Conservation (phyloP, 2,797 vertebrate species). For the Zenarchopterus dispar region DNA sequence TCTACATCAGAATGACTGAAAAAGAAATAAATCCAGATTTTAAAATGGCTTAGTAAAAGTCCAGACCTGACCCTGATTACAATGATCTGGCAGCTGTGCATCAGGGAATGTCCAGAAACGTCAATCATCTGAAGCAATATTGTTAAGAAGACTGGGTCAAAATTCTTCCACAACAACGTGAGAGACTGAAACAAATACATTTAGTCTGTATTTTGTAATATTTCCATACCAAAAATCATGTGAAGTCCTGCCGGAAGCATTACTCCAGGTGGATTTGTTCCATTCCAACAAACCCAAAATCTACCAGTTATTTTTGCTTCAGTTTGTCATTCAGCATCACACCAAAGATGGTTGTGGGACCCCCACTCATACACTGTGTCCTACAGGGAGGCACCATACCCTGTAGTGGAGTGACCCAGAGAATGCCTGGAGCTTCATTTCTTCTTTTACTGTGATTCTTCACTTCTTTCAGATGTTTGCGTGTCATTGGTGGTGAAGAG, state of each 20-base stretch:
- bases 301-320: slow-evolving; percentile 38
- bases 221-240: slow-evolving; percentile 5
- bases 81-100: too few species aligned
- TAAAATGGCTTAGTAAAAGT: too few species aligned
- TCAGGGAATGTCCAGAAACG: too few species aligned
- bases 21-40: too few species aligned
- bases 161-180: too few species aligned
- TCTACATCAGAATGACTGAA: too few species aligned
- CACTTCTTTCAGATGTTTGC: slow-evolving; percentile 7
- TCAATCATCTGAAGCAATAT: too few species aligned
- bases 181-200: too few species aligned
- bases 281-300: slow-evolving; percentile 23
- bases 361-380: slow-evolving; percentile 45
- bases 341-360: slow-evolving; percentile 46
- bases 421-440: slow-evolving; percentile 53
- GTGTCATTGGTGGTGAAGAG: slow-evolving; percentile 15
- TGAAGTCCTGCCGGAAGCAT: slow-evolving; percentile 9
- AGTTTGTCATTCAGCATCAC: slow-evolving; percentile 45
- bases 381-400: slow-evolving; percentile 62
- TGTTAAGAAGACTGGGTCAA: too few species aligned
- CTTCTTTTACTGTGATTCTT: slow-evolving; percentile 48
- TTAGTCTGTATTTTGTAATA: slow-evolving; percentile 10
- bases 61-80: too few species aligned
- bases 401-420: slow-evolving; percentile 62
- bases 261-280: slow-evolving; percentile 32